Percentiles rank a stretch among this genome's conserved stretches.
phyloP scores from a whole-genome alignment of 1,140 invertebrate genomes.

The Lasioglossum baleicum region DNA sequence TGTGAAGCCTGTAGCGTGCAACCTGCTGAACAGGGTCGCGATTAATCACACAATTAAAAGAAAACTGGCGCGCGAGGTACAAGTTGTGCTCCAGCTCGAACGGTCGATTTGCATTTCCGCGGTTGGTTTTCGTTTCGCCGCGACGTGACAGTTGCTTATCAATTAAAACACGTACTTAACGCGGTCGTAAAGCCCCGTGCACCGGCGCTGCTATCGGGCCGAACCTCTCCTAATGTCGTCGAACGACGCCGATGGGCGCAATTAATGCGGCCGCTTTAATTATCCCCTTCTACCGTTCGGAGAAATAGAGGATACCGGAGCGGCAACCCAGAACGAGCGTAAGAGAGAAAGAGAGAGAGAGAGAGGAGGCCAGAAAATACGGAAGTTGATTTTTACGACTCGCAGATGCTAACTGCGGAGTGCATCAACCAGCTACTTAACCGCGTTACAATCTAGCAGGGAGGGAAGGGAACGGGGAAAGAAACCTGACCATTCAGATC shows the following conservation, averaged over 20 bases:
- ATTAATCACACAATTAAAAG: too few relatives aligned
- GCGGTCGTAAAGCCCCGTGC: conserved; percentile 3
- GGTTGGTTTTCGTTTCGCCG: neutral
- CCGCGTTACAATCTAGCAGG: conserved; percentile 1
- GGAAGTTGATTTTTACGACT: conserved; percentile 57
- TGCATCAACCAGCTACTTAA: conserved; percentile 51
- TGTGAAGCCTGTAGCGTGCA: too few relatives aligned
- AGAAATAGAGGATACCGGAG: neutral
- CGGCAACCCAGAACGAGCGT: too few relatives aligned
- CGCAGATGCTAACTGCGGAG: conserved; percentile 44
- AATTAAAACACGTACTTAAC: conserved; percentile 7
- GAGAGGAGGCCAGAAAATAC: conserved; percentile 49
- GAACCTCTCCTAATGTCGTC: conserved; percentile 25
- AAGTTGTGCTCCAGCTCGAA: neutral
- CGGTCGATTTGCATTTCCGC: conserved; percentile 4
- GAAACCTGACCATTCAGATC: too few relatives aligned
- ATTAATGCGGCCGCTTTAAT: conserved; percentile 60
- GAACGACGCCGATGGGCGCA: conserved; percentile 47
- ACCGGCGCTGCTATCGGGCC: neutral
- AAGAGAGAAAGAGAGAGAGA: neutral
- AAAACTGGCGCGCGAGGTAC: neutral
- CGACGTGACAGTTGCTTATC: conserved; percentile 16
- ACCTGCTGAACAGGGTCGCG: too few relatives aligned
- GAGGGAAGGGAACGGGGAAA: too few relatives aligned
- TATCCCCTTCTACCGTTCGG: conserved; percentile 24